Base-by-base conservation (phyloP, 23 tunicate genomes). In the Corella eumyota region DNA sequence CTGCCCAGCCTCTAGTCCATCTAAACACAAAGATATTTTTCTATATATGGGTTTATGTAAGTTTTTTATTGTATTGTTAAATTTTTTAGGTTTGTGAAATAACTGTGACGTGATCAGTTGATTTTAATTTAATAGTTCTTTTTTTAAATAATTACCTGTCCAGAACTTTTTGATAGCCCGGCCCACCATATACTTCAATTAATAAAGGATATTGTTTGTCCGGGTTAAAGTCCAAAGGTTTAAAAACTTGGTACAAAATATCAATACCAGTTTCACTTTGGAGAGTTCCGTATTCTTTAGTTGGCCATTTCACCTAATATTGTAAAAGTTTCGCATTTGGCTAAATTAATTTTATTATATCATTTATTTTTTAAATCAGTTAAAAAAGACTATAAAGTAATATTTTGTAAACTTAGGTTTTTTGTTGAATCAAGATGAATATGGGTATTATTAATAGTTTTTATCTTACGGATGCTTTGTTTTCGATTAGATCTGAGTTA, bases 101-200 rank as follows among this genome's bases (percentile, higher is more conserved):
- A n/a, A n/a, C n/a, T n/a, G n/a, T n/a, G n/a, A n/a, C n/a, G n/a
- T n/a, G n/a, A n/a, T n/a, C n/a, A n/a, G n/a, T n/a, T n/a, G n/a
- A n/a, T n/a, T n/a, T n/a, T 5, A 13, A 57, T 32, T 17, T 21
- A 11, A 44, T 11, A n/a, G n/a, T n/a, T n/a, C n/a, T n/a, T n/a
- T n/a, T n/a, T n/a, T n/a, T n/a, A n/a, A n/a, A n/a, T n/a, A n/a
- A 2, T 36, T 6, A 86, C 95, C 85, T 65, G 54, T 83, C 74
- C 28, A 65, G 85, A 11, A 92, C 93, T 83, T 92, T 92, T 29
- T 92, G 99, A 37, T 54, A 92, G 0, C 90, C 99, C 15, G 99
- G 93, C 1, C 99, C 99, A 20, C 90, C 99, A 37, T 92, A 92
- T 5, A 92, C 99, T 40, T 92, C 99, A 6, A 92, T 76, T 6